Evolutionary conservation across 1,140 invertebrate species (phyloP), one percentile per base, ranked within the genome.

Genomic region (Eupeodes corollae): DNA sequence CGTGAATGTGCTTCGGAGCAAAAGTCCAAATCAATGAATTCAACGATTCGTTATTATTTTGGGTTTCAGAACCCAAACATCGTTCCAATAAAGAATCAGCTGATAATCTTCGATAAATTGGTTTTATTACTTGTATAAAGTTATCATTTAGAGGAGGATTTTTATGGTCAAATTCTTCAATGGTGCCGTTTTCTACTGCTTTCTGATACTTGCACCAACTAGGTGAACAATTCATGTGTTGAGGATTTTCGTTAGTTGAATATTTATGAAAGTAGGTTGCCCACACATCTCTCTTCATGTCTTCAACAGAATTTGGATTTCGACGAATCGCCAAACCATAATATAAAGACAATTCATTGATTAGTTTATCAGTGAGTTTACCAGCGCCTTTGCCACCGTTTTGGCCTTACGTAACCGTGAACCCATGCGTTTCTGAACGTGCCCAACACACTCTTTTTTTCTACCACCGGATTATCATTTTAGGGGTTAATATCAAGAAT

Each of bases 301-400:
- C 43, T 32, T 50, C 46, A 15, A 56, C 16, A 44, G 44, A 50
- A 40, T 59, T 48, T 10, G 47, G 26, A 52, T 62, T 44, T n/a
- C 55, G 46, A 13, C 54, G 46, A 44, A 62, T 62, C 8, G 54
- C 53, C 33, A 52, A 44, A 16, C 59, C 57, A 51, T 61, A 61
- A 45, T 61, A 61, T 26, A 40, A 44, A 15, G 52, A 42, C 14
- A 57, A 31, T 30, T 56, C 42, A 38, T 50, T 38, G 9, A 61
- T 60, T 11, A 49, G 16, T 46, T 37, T 53, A 38, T 52, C 51
- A 12, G 52, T 57, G 18, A 60, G 41, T 44, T 49, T 50, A 39
- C 52, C 53, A 45, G 30, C 26, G 31, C 52, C 21, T 26, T 8
- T 26, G 3, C 21, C 21, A 26, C 3, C 21, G 21, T 26, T 26